Base-by-base conservation (phyloP, 2,888 invertebrate genomes). In the Ectemnius lituratus region DNA sequence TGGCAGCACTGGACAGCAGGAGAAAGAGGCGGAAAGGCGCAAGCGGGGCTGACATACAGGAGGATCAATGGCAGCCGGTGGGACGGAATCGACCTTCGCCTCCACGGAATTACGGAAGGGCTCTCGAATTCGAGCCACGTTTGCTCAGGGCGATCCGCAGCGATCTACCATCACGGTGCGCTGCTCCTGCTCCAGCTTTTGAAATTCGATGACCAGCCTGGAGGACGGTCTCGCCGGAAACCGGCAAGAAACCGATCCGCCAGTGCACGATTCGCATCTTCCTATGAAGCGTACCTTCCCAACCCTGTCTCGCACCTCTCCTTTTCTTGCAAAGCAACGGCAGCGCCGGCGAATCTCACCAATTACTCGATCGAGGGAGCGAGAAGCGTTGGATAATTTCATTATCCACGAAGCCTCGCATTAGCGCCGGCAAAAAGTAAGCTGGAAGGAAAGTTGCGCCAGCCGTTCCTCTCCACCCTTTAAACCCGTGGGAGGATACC, bases 51-150 rank as follows among this genome's bases (percentile, higher is more conserved):
- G 47, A 56, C 11, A 5, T 6, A 18, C 75, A 67, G 60, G 49
- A 37, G 60, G 67, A 67, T 62, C 67, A 49, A 62, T 67, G 47
- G 11, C 11, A 60, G 57, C 60, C 59, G 18, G 23, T 23, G 61
- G 18, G 16, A 14, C 5, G 49, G 57, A 16, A 70, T 47, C 27
- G 60, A 28, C 16, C 67, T 58, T 71, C 65, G 67, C 72, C 76
- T 70, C 67, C 64, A 49, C 67, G 60, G 18, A 67, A 64, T 49
- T 28, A n/a, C 56, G 60, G 49, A 16, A 62, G 45, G n/a, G 16
- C 58, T 46, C 72, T 64, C 37, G 67, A 67, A 78, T 70, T 76
- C 77, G 67, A 64, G 65, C 76, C 76, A 78, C 77, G 77, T 73
- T 62, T 20, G 62, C 52, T 16, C 56, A 46, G 23, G 23, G 20